Evolutionary conservation across 1,140 invertebrate species (phyloP), one percentile per base, ranked within the genome.

Genomic region (Agraylea sexmaculata): DNA sequence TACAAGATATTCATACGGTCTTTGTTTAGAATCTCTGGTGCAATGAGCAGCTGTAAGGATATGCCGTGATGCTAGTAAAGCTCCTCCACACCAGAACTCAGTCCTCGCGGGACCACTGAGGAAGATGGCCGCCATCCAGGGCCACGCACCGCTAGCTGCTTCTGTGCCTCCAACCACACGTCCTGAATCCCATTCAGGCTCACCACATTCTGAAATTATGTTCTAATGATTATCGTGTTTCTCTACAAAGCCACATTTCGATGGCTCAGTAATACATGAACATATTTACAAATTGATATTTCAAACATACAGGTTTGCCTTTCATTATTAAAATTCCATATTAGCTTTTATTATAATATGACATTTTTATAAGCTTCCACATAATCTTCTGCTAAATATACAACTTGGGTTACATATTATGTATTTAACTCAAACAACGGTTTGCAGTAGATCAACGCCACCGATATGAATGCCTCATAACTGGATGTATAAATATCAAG

Each of bases 61-160:
- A 53, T 90, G 82, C 40, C 73, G 71, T 10, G 74, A 62, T 7
- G 78, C 80, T 21, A 95, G 83, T 5, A 95, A 64, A 0, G 87
- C 87, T 2, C 88, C 90, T 1, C 89, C 90, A 53, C 90, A 94
- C 84, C 88, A 93, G 64, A 93, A 93, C 63, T 93, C 89, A 0
- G 82, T 84, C 12, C 85, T 71, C 46, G 82, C 74, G 19, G 80
- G 77, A 6, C 87, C 86, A 53, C 89, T 84, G 16, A 93, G 67
- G 54, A 86, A 92, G 46, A 94, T 88, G 1, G 89, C 89, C 1
- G 85, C 88, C 84, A 91, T 88, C 88, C 88, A 92, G 0, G 88
- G 87, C 85, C 86, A 90, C 28, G 80, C 73, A 3, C 87, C 87
- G 1, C 83, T 76, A 7, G 78, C 66, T 0, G 86, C 73, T 55